Evolutionary conservation across 1,140 invertebrate genomes (phyloP), one percentile per base, ranked within the genome.

Genomic region (Camponotus pennsylvanicus): DNA sequence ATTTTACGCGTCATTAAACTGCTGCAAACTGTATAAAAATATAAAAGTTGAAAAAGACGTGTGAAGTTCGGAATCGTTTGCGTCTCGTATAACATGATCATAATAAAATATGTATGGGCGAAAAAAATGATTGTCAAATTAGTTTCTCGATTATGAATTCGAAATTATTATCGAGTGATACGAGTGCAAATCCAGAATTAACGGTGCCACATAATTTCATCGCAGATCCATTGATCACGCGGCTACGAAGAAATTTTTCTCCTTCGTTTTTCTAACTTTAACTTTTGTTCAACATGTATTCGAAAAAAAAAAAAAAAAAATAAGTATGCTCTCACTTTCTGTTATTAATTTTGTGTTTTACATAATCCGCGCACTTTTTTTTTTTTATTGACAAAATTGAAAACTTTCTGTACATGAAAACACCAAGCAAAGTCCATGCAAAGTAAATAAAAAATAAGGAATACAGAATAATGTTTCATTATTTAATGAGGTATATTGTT

Each of bases 341-440:
- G 59, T 84, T 85, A 87, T 86, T 86, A 79, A 87, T 87, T 87
- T 86, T 34, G 55, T 21, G 37, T 15, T 15, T 88, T 86, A 34
- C 66, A 52, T 86, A 88, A 88, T 3, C 3, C 21, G 49, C 52
- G 67, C 42, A 42, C 79, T 70, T 55, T 52, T 18, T 18, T 71
- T 79, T 49, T 64, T 71, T 21, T 21, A 21, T 21, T 0, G 21
- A 21, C 21, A 21, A 21, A 21, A 21, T 21, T 21, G 21, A 0
- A 21, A 21, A 21, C 21, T 21, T 21, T 21, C 21, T 21, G 21
- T 21, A 21, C 21, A 21, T 21, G 21, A 21, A 21, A 21, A 21
- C 21, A 21, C 21, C 27, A 27, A 27, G 27, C 27, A 0, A 27
- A 27, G 27, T 27, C 27, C 27, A 27, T 27, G 27, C 27, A 27